Base-by-base conservation (phyloP, 2,888 invertebrate species). In the Prionchulus punctatus region DNA sequence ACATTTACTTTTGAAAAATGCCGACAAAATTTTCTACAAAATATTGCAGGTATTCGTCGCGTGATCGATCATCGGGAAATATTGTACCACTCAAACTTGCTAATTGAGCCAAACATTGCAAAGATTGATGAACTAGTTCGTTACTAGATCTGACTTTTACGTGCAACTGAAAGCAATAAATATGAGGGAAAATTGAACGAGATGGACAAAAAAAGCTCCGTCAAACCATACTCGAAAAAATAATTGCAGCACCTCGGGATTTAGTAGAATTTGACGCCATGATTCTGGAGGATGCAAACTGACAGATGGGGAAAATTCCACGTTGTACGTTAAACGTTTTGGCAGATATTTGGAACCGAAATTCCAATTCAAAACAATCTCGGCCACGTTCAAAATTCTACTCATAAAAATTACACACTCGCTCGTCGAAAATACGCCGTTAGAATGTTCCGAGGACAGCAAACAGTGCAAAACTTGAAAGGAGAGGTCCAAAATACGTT, bases 101-200 rank as follows among this genome's bases (percentile, higher is more conserved):
- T 57, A 90, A 73, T 70, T 89, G 89, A 12, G 84, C 82, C 49
- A 91, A 75, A 71, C 89, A 88, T 54, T 80, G 83, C 57, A 89
- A 73, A 1, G 86, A 83, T 60, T 84, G 83, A 68, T 83, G 83
- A 7, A 83, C 80, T 64, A 88, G 75, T 48, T 83, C 81, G 26
- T 82, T 81, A 67, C 82, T 80, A 12, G 45, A 23, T 23, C 87
- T 78, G 2, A 88, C 82, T 75, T 45, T 12, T 78, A 83, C 81
- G 72, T 88, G 87, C 36, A 75, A 64, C 73, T 74, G 62, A 28
- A 65, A 61, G 51, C 23, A 53, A 43, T 27, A 1, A 58, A 36
- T 36, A 12, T 36, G 7, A 18, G 18, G 36, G 36, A 36, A 36
- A 36, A 36, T 36, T 18, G 36, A 36, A 7, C 18, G 36, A 36